These are phyloP conservation scores for Phalera bucephala DNA, from an alignment of 2,888 invertebrate genomes.

Conservation along the genomic window DNA sequence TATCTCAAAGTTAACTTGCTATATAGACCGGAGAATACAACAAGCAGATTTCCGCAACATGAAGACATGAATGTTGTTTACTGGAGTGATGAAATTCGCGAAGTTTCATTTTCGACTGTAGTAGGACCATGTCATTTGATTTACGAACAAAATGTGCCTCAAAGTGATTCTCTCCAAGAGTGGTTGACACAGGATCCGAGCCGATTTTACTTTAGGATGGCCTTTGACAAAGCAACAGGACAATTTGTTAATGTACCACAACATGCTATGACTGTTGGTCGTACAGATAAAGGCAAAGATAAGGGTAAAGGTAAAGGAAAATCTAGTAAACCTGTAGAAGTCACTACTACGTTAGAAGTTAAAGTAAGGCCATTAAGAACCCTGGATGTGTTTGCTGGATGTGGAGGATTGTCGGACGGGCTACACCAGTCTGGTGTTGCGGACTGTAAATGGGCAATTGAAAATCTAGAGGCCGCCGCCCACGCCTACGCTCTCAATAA, in stretches of 20 bases:
- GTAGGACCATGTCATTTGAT: constrained; percentile 87
- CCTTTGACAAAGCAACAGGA: constrained; percentile 83
- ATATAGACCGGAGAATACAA: constrained; percentile 90
- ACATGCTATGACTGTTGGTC: constrained; percentile 82
- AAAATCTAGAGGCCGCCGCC: constrained; percentile 90
- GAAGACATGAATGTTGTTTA: constrained; percentile 89
- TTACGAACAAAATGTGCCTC: constrained; percentile 84
- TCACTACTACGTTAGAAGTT: constrained; percentile 37
- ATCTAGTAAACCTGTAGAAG: constrained; percentile 61
- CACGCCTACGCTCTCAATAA: constrained; percentile 91
- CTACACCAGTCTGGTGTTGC: constrained; percentile 87
- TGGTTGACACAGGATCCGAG: constrained; percentile 86
- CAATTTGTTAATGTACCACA: constrained; percentile 85
- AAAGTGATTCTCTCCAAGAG: constrained; percentile 74
- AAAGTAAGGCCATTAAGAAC: constrained; percentile 82
- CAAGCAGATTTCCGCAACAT: constrained; percentile 82
- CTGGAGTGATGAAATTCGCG: constrained; percentile 89
- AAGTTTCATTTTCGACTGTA: constrained; percentile 84
- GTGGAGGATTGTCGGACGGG: constrained; percentile 91
- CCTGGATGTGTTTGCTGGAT: constrained; percentile 93
- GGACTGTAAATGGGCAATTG: constrained; percentile 91
- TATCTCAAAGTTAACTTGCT: constrained; percentile 86
- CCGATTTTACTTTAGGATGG: constrained; percentile 89
- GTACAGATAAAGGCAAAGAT: constrained; percentile 84
- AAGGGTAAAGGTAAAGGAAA: constrained; percentile 88